Conservation (phyloP, 1,140 invertebrate species). For the Panonychus citri region DNA sequence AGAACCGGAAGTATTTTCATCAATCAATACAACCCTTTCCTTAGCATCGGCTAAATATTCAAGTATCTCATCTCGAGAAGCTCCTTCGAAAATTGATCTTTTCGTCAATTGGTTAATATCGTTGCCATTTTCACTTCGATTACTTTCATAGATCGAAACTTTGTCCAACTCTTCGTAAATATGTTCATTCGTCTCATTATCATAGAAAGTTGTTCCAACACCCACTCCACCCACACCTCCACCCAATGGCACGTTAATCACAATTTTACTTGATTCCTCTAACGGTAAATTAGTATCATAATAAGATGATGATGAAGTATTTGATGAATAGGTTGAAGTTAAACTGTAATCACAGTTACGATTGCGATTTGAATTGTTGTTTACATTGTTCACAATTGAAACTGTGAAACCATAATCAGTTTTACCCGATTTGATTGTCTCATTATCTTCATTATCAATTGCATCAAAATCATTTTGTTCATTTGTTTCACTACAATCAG, state of each 20-base stretch:
- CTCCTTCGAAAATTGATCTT: slow-evolving; percentile 51
- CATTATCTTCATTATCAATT: background rate
- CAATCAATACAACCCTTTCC: slow-evolving; percentile 28
- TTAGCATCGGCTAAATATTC: slow-evolving; percentile 65
- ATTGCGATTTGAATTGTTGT: background rate
- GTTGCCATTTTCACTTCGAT: background rate
- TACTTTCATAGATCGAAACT: slow-evolving; percentile 3
- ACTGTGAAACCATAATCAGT: background rate
- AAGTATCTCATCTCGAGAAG: slow-evolving; percentile 64
- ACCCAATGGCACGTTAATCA: background rate
- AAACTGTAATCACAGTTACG: background rate
- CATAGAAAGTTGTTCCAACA: background rate
- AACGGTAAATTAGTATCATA: background rate
- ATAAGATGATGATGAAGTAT: background rate
- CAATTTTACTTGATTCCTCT: background rate
- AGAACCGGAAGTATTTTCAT: background rate
- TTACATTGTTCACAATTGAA: background rate
- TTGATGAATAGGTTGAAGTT: background rate
- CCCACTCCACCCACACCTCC: background rate
- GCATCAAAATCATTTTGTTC: background rate
- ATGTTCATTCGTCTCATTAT: slow-evolving; percentile 3
- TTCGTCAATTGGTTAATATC: slow-evolving; percentile 12
- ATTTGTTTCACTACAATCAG: no score
- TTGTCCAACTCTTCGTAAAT: slow-evolving; percentile 8
- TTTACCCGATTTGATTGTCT: background rate